phyloP scores from a whole-genome alignment of 30 jellyfish, hydroid and myxozoan genomes.

The Chrysaora quinquecirrha region DNA sequence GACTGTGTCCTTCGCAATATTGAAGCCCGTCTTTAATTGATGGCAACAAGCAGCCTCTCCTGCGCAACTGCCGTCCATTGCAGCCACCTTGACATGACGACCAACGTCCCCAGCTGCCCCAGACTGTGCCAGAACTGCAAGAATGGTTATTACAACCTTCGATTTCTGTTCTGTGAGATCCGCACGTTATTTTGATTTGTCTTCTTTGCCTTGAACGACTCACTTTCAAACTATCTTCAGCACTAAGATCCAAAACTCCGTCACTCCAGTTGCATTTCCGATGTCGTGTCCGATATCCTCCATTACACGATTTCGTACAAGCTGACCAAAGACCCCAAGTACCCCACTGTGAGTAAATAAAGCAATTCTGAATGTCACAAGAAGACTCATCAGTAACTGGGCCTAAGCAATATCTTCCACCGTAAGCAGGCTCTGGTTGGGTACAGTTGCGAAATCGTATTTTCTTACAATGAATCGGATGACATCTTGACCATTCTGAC shows the following conservation, averaged over 20 bases:
- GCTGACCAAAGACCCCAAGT: slow-evolving; percentile 94
- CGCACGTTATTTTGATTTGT: slow-evolving; percentile 68
- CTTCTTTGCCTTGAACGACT: slow-evolving; percentile 44
- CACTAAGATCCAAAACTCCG: slow-evolving; percentile 13
- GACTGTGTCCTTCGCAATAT: slow-evolving; percentile 78
- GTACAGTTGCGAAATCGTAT: slow-evolving; percentile 74
- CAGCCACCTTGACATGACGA: slow-evolving; percentile 81
- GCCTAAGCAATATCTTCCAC: slow-evolving; percentile 86
- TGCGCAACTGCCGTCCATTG: slow-evolving; percentile 73
- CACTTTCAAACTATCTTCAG: slow-evolving; percentile 42
- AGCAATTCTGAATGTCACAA: slow-evolving; percentile 72
- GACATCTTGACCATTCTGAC: slow-evolving; percentile 91
- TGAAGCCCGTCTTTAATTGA: slow-evolving; percentile 65
- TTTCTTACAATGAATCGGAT: slow-evolving; percentile 74
- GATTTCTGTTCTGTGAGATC: slow-evolving; percentile 57
- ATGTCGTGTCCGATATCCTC: slow-evolving; percentile 85
- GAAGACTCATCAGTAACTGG: slow-evolving; percentile 16
- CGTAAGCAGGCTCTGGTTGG: slow-evolving; percentile 64
- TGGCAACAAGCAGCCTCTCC: slow-evolving; percentile 70
- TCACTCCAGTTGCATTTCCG: slow-evolving; percentile 83
- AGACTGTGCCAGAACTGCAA: slow-evolving; percentile 74
- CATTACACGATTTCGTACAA: slow-evolving; percentile 81
- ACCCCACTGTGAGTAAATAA: slow-evolving; percentile 79
- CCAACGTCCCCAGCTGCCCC: slow-evolving; percentile 97
- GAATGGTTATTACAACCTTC: slow-evolving; percentile 71